phyloP scores from a whole-genome alignment of 2,113 vertebrate species.

The Austrofundulus limnaeus region DNA sequence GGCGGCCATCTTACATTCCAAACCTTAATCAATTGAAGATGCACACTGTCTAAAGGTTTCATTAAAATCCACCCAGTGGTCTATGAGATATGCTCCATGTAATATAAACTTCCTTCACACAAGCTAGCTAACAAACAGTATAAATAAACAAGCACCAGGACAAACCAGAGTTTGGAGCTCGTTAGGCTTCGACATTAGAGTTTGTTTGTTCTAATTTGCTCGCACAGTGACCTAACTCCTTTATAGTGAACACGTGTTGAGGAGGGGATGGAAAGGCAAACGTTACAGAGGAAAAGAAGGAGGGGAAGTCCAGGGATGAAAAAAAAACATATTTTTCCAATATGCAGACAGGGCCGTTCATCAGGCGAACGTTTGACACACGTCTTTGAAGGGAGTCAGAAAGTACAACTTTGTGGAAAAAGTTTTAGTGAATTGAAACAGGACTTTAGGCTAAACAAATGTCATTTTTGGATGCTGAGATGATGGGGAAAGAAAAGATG shows the following conservation, averaged over 20 bases:
- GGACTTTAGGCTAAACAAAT: conserved; percentile 68
- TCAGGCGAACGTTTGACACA: conserved; percentile 58
- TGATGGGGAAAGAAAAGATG: conserved; percentile 57
- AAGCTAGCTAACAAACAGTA: conserved; percentile 50
- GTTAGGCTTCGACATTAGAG: conserved; percentile 51
- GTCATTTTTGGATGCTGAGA: conserved; percentile 59
- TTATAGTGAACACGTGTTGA: conserved; percentile 61
- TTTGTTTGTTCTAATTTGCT: conserved; percentile 72
- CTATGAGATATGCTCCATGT: conserved; percentile 13
- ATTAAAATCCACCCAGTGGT: too few species aligned
- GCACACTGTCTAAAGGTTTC: too few species aligned
- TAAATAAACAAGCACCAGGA: conserved; percentile 56
- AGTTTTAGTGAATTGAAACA: conserved; percentile 14
- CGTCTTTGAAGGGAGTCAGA: conserved; percentile 61
- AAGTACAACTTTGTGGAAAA: conserved; percentile 66
- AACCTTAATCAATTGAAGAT: too few species aligned
- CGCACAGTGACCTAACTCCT: conserved; percentile 61
- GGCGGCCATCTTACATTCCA: too few species aligned
- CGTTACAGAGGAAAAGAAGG: conserved; percentile 4
- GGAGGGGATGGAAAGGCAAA: conserved; percentile 46
- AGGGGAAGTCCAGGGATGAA: background rate
- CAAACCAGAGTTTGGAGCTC: conserved; percentile 44
- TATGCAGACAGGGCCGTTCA: conserved; percentile 55
- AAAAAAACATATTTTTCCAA: conserved; percentile 73
- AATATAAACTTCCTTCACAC: conserved; percentile 61